A percentile compares a stretch with the other conserved stretches of the same genome.
These are phyloP conservation scores for Mystacornis crossleyi DNA, from an alignment of 2,113 vertebrate species.

Conservation along the genomic window DNA sequence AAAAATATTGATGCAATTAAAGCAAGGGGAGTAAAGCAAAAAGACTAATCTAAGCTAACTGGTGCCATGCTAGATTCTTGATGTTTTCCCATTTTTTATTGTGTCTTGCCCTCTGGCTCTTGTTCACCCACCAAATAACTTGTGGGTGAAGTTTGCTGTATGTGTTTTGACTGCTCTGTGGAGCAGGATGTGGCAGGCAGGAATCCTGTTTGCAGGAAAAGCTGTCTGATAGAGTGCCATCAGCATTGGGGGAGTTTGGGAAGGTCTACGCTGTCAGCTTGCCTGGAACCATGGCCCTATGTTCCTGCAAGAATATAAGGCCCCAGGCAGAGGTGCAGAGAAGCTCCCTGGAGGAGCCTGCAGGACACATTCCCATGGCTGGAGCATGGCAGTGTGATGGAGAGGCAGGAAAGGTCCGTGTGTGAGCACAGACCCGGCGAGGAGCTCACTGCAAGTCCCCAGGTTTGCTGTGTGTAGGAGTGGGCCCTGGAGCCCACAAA, in stretches of 20 bases:
- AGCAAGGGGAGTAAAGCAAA: not conserved
- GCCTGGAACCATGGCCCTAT: not conserved
- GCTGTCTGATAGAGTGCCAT: not conserved
- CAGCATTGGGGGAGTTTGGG: not conserved
- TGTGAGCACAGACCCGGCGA: accelerated
- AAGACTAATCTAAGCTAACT: not conserved
- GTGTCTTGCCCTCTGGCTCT: not conserved
- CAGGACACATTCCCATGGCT: accelerated
- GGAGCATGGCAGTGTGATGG: accelerated
- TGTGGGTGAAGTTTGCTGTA: not conserved
- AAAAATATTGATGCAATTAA: not conserved
- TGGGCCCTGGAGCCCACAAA: not conserved
- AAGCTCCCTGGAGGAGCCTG: not conserved
- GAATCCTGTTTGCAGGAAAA: not conserved
- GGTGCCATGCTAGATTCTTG: not conserved
- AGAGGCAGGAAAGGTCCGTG: not conserved
- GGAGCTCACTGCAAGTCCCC: not conserved
- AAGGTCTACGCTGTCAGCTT: not conserved
- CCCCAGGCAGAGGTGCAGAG: not conserved
- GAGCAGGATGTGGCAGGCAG: not conserved
- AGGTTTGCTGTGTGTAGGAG: not conserved
- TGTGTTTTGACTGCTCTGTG: not conserved
- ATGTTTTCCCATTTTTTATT: not conserved
- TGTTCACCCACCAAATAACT: not conserved
- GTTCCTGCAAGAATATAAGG: not conserved